Base-by-base conservation (phyloP, 2,888 invertebrate genomes). In the Gryllus longicercus region DNA sequence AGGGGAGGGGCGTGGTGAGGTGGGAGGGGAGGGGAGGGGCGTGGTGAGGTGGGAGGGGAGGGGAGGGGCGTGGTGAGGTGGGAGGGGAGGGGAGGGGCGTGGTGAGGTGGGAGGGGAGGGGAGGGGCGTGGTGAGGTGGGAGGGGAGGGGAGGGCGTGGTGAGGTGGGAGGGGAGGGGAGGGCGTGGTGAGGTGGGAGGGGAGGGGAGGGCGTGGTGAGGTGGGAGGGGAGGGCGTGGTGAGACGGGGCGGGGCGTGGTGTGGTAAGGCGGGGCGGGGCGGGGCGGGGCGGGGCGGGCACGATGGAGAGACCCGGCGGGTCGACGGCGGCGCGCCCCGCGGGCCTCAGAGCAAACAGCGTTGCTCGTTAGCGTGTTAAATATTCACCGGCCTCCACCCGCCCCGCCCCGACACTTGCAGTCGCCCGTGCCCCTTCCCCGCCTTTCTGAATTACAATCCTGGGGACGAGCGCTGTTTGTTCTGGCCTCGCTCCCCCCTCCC, bases 361-460 rank as follows among this genome's bases (percentile, higher is more conserved):
- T n/a, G 63, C 63, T 63, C 63, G 63, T 63, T 63, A 63, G 63
- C 63, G 63, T n/a, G 63, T 63, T 63, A 63, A 63, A 63, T 63
- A 63, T 63, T 63, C 63, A 63, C 63, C 16, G 63, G 16, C 63
- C 14, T 63, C 63, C 63, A 4, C 14, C 63, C 63, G n/a, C 63
- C 11, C 63, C 16, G 63, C 63, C 16, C 63, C 14, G 63, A 63
- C 63, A 63, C n/a, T 63, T 63, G 63, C 63, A 63, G 63, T 14
- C 63, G 38, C 8, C 38, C 38, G 1, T 38, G 38, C 38, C 38
- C 38, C 38, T 1, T 8, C 38, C 38, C 5, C 38, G 38, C 38
- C 38, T 38, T 38, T 38, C 38, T 38, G 38, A 38, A 38, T 38
- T 38, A 38, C 38, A 38, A 38, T 38, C 38, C 38, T 8, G 38